Evolutionary conservation across 2,888 invertebrate genomes (phyloP).

Genomic region (Kuschelorhynchus macadamiae): DNA sequence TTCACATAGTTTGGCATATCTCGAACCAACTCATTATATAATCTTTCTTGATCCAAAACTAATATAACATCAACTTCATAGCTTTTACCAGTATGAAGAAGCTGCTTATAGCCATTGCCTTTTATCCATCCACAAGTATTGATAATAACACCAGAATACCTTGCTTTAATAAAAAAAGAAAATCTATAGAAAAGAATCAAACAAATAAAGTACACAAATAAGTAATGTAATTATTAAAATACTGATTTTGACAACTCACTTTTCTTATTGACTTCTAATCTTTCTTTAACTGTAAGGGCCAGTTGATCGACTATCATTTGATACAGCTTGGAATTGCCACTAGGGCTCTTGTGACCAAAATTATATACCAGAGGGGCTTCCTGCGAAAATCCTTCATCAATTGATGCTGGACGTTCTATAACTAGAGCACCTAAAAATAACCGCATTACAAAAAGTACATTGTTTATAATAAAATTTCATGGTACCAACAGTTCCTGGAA

Average conservation of each 20-base stretch:
- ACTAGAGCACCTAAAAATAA: slow-evolving; percentile 83
- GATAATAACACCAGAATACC: slow-evolving; percentile 91
- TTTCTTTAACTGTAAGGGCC: slow-evolving; percentile 87
- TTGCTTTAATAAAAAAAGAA: slow-evolving; percentile 71
- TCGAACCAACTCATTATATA: slow-evolving; percentile 93
- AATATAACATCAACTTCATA: slow-evolving; percentile 97
- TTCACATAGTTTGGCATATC: slow-evolving; percentile 96
- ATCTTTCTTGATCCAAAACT: slow-evolving; percentile 95
- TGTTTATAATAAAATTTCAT: too few species aligned
- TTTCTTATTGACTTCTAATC: slow-evolving; percentile 89
- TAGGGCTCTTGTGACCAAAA: slow-evolving; percentile 88
- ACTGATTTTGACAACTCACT: slow-evolving; percentile 69
- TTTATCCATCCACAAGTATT: slow-evolving; percentile 99
- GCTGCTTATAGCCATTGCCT: slow-evolving; percentile 87
- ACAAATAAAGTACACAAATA: background rate
- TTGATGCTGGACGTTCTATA: slow-evolving; percentile 92
- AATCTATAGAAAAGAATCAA: background rate
- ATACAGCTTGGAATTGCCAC: slow-evolving; percentile 85
- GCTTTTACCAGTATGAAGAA: slow-evolving; percentile 90
- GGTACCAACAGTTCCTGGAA: slow-evolving; percentile 93
- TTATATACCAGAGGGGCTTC: slow-evolving; percentile 95
- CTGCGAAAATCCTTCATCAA: slow-evolving; percentile 96
- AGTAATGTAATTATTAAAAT: background rate
- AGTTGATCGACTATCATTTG: slow-evolving; percentile 86
- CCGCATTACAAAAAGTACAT: too few species aligned